Evolutionary conservation across 2,113 vertebrate species (phyloP), one percentile per base, ranked within the genome.

Genomic region (Lamprotornis superbus): DNA sequence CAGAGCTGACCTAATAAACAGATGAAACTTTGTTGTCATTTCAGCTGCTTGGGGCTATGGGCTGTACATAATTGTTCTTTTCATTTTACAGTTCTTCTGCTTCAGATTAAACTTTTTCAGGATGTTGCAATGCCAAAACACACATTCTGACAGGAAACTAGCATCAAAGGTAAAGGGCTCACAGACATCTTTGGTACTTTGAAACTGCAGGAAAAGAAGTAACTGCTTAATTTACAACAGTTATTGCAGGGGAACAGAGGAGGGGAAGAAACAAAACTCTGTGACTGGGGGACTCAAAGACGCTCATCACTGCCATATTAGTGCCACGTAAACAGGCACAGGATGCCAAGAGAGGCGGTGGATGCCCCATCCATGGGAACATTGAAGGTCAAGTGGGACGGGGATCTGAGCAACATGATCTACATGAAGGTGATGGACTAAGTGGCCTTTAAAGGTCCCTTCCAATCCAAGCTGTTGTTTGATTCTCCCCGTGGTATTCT

Each of bases 81-180:
- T 95, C 53, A 42, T 90, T 96, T 97, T 77, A 85, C 84, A 94
- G 89, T 93, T 96, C 83, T 60, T 86, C 73, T 93, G 79, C 89
- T 96, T 94, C 80, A 90, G 93, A 92, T 88, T 92, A 95, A 97
- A 88, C 86, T 92, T 90, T 90, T 88, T 94, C 86, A 95, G 96
- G 94, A 95, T 94, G 94, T 93, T 49, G 91, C 84, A 27, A 91
- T 22, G 86, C 91, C 92, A 86, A 93, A 95, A 95, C 93, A 95
- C 16, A 83, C 65, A 9, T 92, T 90, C 88, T 60, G 92, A 85
- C 96, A 96, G 93, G 95, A 96, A 96, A 88, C 40, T 23, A 16
- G 80, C 95, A 92, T 95, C 95, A 96, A 95, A 93, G 85, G 89
- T 96, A 95, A 93, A 40, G 75, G 93, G 83, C 82, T 94, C 68